These are phyloP conservation scores for Drosophila setosimentum DNA, from an alignment of 2,888 invertebrate genomes.

Conservation along the genomic window DNA sequence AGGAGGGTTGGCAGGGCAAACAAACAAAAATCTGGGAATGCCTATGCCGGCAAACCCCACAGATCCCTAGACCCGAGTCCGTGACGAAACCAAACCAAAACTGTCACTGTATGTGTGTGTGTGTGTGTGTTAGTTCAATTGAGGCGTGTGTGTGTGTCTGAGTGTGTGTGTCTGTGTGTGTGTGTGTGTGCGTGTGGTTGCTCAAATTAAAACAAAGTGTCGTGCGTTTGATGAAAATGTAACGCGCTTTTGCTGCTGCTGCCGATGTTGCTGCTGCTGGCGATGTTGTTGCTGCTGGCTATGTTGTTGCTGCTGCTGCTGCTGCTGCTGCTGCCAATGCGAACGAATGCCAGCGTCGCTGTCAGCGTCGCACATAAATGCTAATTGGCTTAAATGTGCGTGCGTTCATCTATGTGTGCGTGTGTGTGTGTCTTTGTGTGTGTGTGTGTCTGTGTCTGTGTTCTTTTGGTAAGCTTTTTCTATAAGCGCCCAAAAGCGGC, in stretches of 20 bases:
- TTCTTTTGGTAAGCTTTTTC: slow-evolving; percentile 60
- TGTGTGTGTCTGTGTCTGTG: slow-evolving; percentile 29
- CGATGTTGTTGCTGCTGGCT: slow-evolving; percentile 38
- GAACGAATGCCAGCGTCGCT: slow-evolving; percentile 6
- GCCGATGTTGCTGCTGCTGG: not conserved
- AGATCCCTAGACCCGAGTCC: slow-evolving; percentile 47
- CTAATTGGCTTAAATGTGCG: slow-evolving; percentile 81
- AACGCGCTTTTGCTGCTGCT: slow-evolving; percentile 63
- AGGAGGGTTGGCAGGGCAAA: slow-evolving; percentile 20
- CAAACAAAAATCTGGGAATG: slow-evolving; percentile 76
- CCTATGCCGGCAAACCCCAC: slow-evolving; percentile 35
- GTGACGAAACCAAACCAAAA: slow-evolving; percentile 75
- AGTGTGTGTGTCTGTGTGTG: slow-evolving; percentile 28
- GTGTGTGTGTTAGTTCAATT: slow-evolving; percentile 40
- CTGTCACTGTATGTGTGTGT: slow-evolving; percentile 52
- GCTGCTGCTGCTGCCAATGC: slow-evolving; percentile 42
- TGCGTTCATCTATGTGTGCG: slow-evolving; percentile 32
- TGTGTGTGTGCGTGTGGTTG: slow-evolving; percentile 69
- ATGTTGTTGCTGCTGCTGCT: slow-evolving; percentile 11
- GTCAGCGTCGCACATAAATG: slow-evolving; percentile 74
- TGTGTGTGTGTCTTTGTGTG: slow-evolving; percentile 27
- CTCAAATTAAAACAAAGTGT: slow-evolving; percentile 81
- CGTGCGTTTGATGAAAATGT: slow-evolving; percentile 82
- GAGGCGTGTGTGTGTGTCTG: slow-evolving; percentile 34
- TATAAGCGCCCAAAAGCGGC: slow-evolving; percentile 33